These are phyloP conservation scores for Slavum lentiscoides DNA, from an alignment of 2,888 invertebrate genomes.

Conservation along the genomic window DNA sequence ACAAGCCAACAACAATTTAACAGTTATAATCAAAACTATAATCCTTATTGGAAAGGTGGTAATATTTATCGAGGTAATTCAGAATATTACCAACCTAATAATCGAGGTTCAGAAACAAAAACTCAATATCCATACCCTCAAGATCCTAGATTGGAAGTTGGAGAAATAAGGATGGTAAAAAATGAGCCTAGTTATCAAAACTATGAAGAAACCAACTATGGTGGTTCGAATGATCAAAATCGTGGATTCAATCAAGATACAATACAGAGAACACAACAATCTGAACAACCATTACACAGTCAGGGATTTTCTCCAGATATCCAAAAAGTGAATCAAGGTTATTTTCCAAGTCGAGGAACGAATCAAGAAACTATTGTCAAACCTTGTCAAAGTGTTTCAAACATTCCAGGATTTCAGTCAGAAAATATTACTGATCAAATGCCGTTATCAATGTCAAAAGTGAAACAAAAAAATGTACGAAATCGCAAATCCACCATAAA, in stretches of 20 bases:
- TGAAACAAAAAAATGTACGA: slow-evolving; percentile 29
- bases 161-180: slow-evolving; percentile 47
- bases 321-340: slow-evolving; percentile 15
- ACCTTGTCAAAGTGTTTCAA: slow-evolving; percentile 18
- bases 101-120: slow-evolving; percentile 27
- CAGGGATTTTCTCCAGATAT: slow-evolving; percentile 39
- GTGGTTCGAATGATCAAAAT: slow-evolving; percentile 46
- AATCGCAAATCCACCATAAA: slow-evolving; percentile 22
- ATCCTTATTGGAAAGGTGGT: slow-evolving; percentile 40
- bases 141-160: slow-evolving; percentile 47
- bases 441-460: slow-evolving; percentile 11
- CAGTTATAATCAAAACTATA: slow-evolving; percentile 47
- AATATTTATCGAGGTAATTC: slow-evolving; percentile 35
- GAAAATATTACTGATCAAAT: slow-evolving; percentile 37
- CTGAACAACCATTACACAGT: slow-evolving; percentile 32
- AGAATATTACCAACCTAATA: slow-evolving; percentile 43
- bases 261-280: slow-evolving; percentile 22
- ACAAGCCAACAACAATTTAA: slow-evolving; percentile 33
- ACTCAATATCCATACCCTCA: slow-evolving; percentile 44
- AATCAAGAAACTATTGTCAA: slow-evolving; percentile 18
- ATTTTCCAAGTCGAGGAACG: slow-evolving; percentile 29
- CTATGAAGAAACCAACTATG: slow-evolving; percentile 40
- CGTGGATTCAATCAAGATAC: slow-evolving; percentile 37
- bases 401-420: slow-evolving; percentile 27
- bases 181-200: slow-evolving; percentile 48